These are phyloP conservation scores for Mimumesa dahlbomi DNA, from an alignment of 2,888 invertebrate genomes.

Conservation along the genomic window DNA sequence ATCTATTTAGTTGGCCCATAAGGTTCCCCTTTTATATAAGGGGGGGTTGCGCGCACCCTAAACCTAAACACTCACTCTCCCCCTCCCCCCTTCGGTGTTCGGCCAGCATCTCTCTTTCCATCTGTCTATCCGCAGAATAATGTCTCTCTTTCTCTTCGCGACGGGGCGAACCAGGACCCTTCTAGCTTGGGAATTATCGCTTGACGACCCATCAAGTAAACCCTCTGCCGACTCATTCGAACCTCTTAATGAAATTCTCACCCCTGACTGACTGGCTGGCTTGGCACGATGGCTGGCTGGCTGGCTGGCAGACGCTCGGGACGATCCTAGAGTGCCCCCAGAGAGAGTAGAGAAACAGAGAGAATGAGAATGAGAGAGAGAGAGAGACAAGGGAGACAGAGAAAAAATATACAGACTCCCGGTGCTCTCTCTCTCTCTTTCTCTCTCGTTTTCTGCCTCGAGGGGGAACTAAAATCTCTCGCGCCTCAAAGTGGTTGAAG, in stretches of 20 bases:
- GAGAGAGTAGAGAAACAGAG: constrained; percentile 58
- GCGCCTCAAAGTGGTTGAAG: constrained; percentile 80
- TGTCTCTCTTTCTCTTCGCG: constrained; percentile 50
- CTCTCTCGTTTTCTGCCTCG: constrained; percentile 66
- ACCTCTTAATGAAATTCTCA: constrained; percentile 81
- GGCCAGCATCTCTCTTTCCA: constrained; percentile 28
- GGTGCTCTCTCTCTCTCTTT: constrained; percentile 35
- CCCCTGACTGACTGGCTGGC: constrained; percentile 79
- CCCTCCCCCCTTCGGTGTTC: constrained; percentile 29
- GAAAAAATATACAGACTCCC: constrained; percentile 56
- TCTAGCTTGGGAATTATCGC: constrained; percentile 79
- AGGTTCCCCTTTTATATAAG: constrained; percentile 80
- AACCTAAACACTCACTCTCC: constrained; percentile 68
- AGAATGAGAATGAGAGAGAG: constrained; percentile 47
- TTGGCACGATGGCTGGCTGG: constrained; percentile 67
- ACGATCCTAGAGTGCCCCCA: constrained; percentile 75
- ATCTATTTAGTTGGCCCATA: constrained; percentile 80
- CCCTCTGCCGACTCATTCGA: constrained; percentile 80
- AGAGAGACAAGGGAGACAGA: constrained; percentile 57
- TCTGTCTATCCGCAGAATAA: constrained; percentile 19
- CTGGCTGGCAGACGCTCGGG: constrained; percentile 73
- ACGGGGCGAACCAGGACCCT: constrained; percentile 67
- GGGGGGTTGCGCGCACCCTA: constrained; percentile 73
- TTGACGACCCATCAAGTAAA: constrained; percentile 80
- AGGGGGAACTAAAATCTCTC: constrained; percentile 79